These are phyloP conservation scores for Thryonomys swinderianus DNA, from an alignment of 2,113 vertebrate species.

Conservation along the genomic window DNA sequence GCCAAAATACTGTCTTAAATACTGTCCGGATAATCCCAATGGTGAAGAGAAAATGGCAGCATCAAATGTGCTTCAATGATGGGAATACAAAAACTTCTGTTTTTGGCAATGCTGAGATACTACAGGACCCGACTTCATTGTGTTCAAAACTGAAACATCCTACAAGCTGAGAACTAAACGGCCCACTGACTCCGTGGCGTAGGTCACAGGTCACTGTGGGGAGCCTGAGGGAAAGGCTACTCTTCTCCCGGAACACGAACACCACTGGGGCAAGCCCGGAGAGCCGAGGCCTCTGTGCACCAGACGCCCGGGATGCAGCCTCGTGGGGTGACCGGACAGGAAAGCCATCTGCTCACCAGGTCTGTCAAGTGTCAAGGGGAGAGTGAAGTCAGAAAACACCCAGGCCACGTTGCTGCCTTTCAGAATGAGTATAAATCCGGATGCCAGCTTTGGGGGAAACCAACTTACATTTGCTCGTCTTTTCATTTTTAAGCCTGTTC, in stretches of 20 bases:
- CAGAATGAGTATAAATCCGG: neutral
- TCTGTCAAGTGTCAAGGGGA: slow-evolving; percentile 51
- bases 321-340: slow-evolving; percentile 54
- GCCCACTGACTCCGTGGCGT: slow-evolving; percentile 17
- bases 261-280: neutral
- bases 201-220: neutral
- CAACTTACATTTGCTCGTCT: neutral
- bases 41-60: neutral
- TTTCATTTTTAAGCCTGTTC: neutral
- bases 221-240: slow-evolving; percentile 9
- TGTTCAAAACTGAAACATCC: slow-evolving; percentile 35
- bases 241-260: slow-evolving; percentile 65
- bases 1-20: neutral
- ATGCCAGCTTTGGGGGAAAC: neutral
- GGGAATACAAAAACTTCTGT: neutral
- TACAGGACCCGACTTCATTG: neutral
- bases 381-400: slow-evolving; percentile 31
- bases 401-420: neutral
- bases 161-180: slow-evolving; percentile 47
- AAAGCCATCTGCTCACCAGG: neutral
- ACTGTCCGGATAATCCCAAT: neutral
- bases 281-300: slow-evolving; percentile 62
- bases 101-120: neutral
- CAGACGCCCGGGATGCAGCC: slow-evolving; percentile 53
- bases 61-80: neutral